Evolutionary conservation across 2,797 vertebrate genomes (phyloP).

Genomic region (Xenopus petersii): DNA sequence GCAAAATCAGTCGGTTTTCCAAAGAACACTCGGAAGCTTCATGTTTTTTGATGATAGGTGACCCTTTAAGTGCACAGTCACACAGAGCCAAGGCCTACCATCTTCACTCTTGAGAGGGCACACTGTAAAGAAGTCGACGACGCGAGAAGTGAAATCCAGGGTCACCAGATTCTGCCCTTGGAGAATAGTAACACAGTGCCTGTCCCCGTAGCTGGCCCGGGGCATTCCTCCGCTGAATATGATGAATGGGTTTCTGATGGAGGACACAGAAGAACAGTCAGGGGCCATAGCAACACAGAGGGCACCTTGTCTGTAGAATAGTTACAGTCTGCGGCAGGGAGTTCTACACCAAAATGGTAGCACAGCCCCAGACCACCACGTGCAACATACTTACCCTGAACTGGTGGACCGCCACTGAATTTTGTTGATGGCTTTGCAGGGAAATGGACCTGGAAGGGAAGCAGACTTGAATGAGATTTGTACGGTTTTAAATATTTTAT

Average conservation of each 20-base stretch:
- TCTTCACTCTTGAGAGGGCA: constrained; percentile 69
- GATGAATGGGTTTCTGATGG: constrained; percentile 76
- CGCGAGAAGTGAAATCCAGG: constrained; percentile 91
- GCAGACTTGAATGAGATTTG: too few relatives aligned
- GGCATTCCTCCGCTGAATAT: constrained; percentile 96
- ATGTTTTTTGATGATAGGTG: too few relatives aligned
- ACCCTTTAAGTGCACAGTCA: too few relatives aligned
- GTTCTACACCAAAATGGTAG: too few relatives aligned
- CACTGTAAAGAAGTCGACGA: constrained; percentile 96
- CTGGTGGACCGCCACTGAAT: constrained; percentile 86
- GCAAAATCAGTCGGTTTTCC: too few relatives aligned
- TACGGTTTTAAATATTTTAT: too few relatives aligned
- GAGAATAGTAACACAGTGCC: constrained; percentile 90
- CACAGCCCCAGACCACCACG: too few relatives aligned
- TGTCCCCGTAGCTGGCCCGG: constrained; percentile 91
- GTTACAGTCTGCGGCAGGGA: too few relatives aligned
- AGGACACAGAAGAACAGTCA: background rate
- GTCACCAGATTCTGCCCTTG: constrained; percentile 86
- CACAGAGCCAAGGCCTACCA: constrained; percentile 61
- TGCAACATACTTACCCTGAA: constrained; percentile 70
- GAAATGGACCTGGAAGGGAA: constrained; percentile 80
- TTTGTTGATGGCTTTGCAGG: constrained; percentile 97
- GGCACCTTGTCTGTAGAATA: too few relatives aligned
- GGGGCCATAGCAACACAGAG: background rate
- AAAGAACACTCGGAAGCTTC: too few relatives aligned